phyloP scores from a whole-genome alignment of 2,113 vertebrate species.

The Xenopus laevis region DNA sequence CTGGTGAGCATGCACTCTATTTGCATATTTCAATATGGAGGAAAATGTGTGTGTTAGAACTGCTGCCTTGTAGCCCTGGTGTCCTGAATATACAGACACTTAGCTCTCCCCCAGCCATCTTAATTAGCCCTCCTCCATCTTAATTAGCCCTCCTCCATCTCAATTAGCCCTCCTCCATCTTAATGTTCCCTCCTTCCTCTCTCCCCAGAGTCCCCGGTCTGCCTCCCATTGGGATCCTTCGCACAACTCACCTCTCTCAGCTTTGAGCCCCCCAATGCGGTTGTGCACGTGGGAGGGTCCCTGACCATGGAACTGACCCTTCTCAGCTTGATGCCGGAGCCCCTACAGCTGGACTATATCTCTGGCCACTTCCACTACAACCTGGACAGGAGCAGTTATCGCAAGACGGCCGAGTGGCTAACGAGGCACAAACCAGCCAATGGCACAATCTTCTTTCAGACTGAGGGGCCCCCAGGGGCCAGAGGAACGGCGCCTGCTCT shows the following conservation, averaged over 20 bases:
- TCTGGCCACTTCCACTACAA: conserved; percentile 80
- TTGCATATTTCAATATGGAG: too few relatives aligned
- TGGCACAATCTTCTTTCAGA: conserved; percentile 72
- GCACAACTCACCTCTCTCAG: conserved; percentile 78
- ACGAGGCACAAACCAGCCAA: conserved; percentile 69
- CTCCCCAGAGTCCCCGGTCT: not conserved
- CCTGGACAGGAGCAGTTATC: conserved; percentile 76
- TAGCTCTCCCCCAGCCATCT: too few relatives aligned
- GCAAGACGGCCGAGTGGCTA: conserved; percentile 72
- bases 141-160: too few relatives aligned
- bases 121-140: too few relatives aligned
- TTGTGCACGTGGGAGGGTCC: conserved; percentile 82
- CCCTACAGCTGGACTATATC: conserved; percentile 79
- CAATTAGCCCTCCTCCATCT: too few relatives aligned
- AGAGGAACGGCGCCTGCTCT: conserved; percentile 57
- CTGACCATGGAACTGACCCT: conserved; percentile 80
- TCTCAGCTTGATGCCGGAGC: conserved; percentile 82
- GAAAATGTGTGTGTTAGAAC: too few relatives aligned
- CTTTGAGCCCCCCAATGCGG: conserved; percentile 79
- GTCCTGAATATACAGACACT: too few relatives aligned
- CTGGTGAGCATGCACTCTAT: too few relatives aligned
- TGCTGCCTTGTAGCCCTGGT: too few relatives aligned
- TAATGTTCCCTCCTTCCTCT: too few relatives aligned
- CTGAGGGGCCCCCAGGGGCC: conserved; percentile 45
- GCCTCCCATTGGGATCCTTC: conserved; percentile 81